Conservation (phyloP, 2,888 invertebrate species). For the Agrypnus murinus region DNA sequence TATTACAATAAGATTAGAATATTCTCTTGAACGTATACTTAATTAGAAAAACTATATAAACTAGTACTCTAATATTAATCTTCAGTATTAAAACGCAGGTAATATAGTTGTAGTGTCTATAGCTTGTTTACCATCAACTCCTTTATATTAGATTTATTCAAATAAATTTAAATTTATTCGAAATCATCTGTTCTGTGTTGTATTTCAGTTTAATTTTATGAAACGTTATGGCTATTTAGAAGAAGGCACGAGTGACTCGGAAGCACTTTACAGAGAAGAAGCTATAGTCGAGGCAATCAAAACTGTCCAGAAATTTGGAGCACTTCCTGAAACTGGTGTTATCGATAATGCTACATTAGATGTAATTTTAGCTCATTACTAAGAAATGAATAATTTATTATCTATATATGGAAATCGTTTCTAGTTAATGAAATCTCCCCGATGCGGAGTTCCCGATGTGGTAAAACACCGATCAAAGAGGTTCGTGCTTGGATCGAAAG, state of each 20-base stretch:
- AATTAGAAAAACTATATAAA: too few relatives aligned
- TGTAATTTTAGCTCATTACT: constrained; percentile 66
- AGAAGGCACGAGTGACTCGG: constrained; percentile 72
- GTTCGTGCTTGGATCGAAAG: constrained; percentile 76
- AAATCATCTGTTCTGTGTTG: too few relatives aligned
- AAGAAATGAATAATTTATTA: too few relatives aligned
- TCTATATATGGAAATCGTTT: constrained; percentile 27
- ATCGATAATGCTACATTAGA: constrained; percentile 78
- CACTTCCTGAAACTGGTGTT: constrained; percentile 79
- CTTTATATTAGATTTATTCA: too few relatives aligned
- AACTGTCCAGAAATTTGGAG: constrained; percentile 82
- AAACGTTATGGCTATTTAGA: constrained; percentile 81
- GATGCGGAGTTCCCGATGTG: constrained; percentile 85
- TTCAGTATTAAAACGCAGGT: too few relatives aligned
- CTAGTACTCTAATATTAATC: too few relatives aligned
- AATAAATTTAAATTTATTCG: too few relatives aligned
- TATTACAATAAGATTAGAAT: too few relatives aligned
- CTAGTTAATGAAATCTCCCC: constrained; percentile 78
- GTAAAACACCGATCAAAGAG: constrained; percentile 73
- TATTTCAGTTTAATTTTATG: constrained; percentile 78
- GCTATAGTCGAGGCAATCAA: constrained; percentile 78
- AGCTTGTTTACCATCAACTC: too few relatives aligned
- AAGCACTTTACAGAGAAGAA: constrained; percentile 77
- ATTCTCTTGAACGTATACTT: too few relatives aligned
- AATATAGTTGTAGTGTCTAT: too few relatives aligned